Conservation (phyloP, 2,888 invertebrate genomes). For the Limenitis camilla region DNA sequence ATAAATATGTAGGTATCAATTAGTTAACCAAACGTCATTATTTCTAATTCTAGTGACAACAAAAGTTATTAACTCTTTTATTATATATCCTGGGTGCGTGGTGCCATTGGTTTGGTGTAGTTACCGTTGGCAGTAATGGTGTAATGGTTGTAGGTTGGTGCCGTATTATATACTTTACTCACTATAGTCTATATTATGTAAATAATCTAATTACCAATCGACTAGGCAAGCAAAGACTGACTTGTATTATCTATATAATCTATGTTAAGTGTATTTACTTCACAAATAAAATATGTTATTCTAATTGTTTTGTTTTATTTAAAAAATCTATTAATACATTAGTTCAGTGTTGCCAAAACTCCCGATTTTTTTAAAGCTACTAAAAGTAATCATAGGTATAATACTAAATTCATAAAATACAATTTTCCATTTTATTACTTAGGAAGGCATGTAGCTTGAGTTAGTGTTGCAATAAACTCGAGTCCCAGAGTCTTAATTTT, state of each 20-base stretch:
- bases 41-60: background rate
- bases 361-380: too few species aligned
- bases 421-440: too few species aligned
- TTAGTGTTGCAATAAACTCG: too few species aligned
- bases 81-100: conserved; percentile 19
- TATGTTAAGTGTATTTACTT: conserved; percentile 61
- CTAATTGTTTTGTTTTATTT: conserved; percentile 26
- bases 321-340: background rate
- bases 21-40: too few species aligned
- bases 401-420: too few species aligned
- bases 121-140: conserved; percentile 39
- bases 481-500: too few species aligned
- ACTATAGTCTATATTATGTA: conserved; percentile 15
- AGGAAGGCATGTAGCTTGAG: too few species aligned
- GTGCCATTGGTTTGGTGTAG: conserved; percentile 46
- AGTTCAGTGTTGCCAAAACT: too few species aligned
- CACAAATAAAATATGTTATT: conserved; percentile 52
- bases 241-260: conserved; percentile 59
- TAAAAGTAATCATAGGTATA: too few species aligned
- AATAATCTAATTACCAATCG: conserved; percentile 48
- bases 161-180: conserved; percentile 29
- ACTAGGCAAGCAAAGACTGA: conserved; percentile 74
- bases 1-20: too few species aligned
- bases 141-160: conserved; percentile 34
- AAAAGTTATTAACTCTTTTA: background rate